Evolutionary conservation across 2,888 invertebrate species (phyloP).

Genomic region (Melipona beecheii): DNA sequence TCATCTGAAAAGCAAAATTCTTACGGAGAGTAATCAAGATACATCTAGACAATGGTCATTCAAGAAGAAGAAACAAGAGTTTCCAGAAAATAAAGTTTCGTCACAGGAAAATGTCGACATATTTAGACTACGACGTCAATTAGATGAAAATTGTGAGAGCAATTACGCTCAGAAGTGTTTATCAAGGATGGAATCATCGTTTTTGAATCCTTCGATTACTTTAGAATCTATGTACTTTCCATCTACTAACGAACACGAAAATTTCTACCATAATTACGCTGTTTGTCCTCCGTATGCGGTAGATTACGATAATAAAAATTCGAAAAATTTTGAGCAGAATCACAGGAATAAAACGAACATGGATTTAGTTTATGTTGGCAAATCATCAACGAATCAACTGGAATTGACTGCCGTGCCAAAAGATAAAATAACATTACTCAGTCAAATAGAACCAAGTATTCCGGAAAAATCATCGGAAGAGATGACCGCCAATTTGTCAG

Average conservation of each 20-base stretch:
- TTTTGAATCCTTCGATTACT: slow-evolving; percentile 54
- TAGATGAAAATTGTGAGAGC: slow-evolving; percentile 45
- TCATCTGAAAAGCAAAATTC: slow-evolving; percentile 74
- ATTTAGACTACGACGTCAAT: slow-evolving; percentile 41
- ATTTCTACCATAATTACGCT: slow-evolving; percentile 51
- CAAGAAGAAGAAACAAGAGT: slow-evolving; percentile 63
- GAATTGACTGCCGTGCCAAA: slow-evolving; percentile 70
- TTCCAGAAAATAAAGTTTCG: slow-evolving; percentile 33
- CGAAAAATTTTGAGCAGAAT: slow-evolving; percentile 37
- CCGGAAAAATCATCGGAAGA: slow-evolving; percentile 68
- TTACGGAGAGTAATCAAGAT: slow-evolving; percentile 67
- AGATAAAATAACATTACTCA: slow-evolving; percentile 77
- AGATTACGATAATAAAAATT: slow-evolving; percentile 27
- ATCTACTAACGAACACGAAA: slow-evolving; percentile 35
- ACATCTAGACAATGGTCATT: slow-evolving; percentile 57
- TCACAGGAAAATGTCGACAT: slow-evolving; percentile 44
- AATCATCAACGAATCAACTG: slow-evolving; percentile 61
- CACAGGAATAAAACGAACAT: slow-evolving; percentile 37
- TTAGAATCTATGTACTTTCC: slow-evolving; percentile 38
- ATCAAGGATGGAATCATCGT: slow-evolving; percentile 48
- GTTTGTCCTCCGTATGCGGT: slow-evolving; percentile 18
- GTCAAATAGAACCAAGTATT: slow-evolving; percentile 77
- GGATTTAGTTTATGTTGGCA: slow-evolving; percentile 70
- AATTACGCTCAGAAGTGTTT: slow-evolving; percentile 59
- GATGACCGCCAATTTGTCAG: slow-evolving; percentile 79